Evolutionary conservation across 2,113 vertebrate species (phyloP).

Genomic region (Scatophagus argus): DNA sequence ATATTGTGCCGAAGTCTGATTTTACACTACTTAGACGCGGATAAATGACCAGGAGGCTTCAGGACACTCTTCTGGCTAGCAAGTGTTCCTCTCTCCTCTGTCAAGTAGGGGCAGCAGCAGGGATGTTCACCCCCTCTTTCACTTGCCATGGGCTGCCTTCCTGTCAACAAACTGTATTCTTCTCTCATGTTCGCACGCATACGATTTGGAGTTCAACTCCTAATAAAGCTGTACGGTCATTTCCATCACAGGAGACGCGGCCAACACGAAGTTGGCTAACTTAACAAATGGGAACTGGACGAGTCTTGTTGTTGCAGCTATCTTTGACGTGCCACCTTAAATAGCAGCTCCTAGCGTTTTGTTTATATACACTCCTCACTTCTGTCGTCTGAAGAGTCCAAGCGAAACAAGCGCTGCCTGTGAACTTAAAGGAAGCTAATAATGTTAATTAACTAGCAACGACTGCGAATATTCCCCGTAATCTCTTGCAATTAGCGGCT

Average conservation of each 20-base stretch:
- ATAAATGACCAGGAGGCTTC: constrained; percentile 47
- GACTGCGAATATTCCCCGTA: neutral
- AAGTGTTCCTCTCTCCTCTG: constrained; percentile 70
- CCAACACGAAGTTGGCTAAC: constrained; percentile 36
- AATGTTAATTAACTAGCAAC: neutral
- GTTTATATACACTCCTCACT: constrained; percentile 79
- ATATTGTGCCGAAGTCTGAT: constrained; percentile 61
- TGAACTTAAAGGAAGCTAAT: neutral
- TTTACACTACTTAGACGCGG: constrained; percentile 39
- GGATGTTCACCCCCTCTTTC: constrained; percentile 75
- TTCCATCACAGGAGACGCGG: constrained; percentile 46
- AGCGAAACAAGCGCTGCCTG: neutral
- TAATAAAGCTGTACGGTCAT: constrained; percentile 20
- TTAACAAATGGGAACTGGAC: neutral
- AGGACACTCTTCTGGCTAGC: constrained; percentile 51
- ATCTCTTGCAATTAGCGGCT: neutral
- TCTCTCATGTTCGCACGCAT: constrained; percentile 83
- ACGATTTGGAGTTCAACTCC: constrained; percentile 53
- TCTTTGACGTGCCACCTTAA: constrained; percentile 78
- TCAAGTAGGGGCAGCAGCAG: constrained; percentile 71
- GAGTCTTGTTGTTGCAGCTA: constrained; percentile 18
- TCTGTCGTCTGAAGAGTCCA: constrained; percentile 27
- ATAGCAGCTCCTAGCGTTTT: constrained; percentile 71
- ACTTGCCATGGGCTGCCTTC: constrained; percentile 85
- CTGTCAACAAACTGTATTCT: constrained; percentile 71